phyloP scores from a whole-genome alignment of 2,888 invertebrate species.

The Dasysyrphus albostriatus region DNA sequence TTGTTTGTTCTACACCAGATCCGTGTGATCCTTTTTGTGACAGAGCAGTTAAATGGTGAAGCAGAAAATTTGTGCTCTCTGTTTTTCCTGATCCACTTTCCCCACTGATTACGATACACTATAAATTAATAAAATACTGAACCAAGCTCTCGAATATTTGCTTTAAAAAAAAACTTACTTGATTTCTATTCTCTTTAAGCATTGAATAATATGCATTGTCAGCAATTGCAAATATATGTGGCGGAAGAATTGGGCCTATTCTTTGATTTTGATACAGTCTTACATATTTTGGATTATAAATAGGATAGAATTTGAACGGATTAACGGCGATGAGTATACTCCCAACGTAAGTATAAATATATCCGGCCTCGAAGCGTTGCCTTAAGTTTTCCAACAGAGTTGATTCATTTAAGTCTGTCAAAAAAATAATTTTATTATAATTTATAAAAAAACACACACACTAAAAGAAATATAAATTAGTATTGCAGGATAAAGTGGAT shows the following conservation, averaged over 20 bases:
- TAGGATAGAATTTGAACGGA: constrained; percentile 97
- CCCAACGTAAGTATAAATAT: constrained; percentile 98
- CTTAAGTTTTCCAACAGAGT: constrained; percentile 95
- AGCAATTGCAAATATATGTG: constrained; percentile 98
- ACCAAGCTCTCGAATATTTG: background rate
- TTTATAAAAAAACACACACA: background rate
- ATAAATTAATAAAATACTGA: constrained; percentile 34
- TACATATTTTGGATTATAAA: constrained; percentile 98
- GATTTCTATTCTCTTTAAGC: constrained; percentile 94
- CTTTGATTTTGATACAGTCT: constrained; percentile 97
- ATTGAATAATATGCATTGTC: constrained; percentile 97
- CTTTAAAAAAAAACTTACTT: constrained; percentile 77
- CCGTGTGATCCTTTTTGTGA: constrained; percentile 97
- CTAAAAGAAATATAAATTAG: background rate
- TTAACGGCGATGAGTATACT: constrained; percentile 98
- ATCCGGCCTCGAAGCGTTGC: constrained; percentile 94
- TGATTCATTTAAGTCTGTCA: constrained; percentile 93
- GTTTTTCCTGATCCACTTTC: constrained; percentile 98
- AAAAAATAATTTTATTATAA: background rate
- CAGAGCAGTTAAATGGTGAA: constrained; percentile 97
- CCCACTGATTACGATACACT: constrained; percentile 97
- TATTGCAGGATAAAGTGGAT: too few species aligned
- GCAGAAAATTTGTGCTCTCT: constrained; percentile 96
- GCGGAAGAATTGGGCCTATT: constrained; percentile 95
- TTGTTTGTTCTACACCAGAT: constrained; percentile 98